Base-by-base conservation (phyloP, 1,140 invertebrate species). In the Matsumurasca onukii region DNA sequence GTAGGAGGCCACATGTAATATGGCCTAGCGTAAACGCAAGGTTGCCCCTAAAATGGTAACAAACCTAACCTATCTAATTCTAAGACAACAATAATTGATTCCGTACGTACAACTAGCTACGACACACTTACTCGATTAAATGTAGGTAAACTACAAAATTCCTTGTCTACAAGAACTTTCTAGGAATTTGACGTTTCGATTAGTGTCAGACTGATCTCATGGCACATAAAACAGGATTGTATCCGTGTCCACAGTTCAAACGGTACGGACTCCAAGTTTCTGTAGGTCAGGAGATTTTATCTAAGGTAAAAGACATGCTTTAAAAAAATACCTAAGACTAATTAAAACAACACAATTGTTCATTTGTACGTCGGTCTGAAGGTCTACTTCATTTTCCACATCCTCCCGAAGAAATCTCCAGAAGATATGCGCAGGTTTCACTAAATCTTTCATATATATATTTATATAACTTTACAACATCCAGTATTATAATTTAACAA, bases 21-120 rank as follows among this genome's bases (percentile, higher is more conserved):
- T 12, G 39, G n/a, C 9, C 49, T 51, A 51, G 49, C 24, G 49
- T 51, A 51, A 51, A 51, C 49, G 24, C 49, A n/a, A n/a, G 49
- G 49, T 51, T 51, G 49, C 49, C n/a, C 49, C 49, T 51, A n/a
- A n/a, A 51, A n/a, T 12, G 49, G 49, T 51, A 63, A 63, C 59
- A 63, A 63, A 31, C 29, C 59, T 63, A 63, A 31, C 59, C 59
- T 63, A 63, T 24, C 59, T 63, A 59, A 17, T 9, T 29, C 59
- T 31, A 31, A 63, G 27, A 63, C 59, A 63, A 63, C 59, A 63
- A 63, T 63, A 63, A 63, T 63, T 63, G 59, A 63, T 31, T 63
- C 59, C 59, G 59, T 63, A 63, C 24, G 29, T 63, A 63, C 31
- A 31, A 63, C 59, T 63, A 63, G 17, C 59, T 63, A 63, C 59